These are phyloP conservation scores for Parthenolecanium corni DNA, from an alignment of 2,888 invertebrate species.

Conservation along the genomic window DNA sequence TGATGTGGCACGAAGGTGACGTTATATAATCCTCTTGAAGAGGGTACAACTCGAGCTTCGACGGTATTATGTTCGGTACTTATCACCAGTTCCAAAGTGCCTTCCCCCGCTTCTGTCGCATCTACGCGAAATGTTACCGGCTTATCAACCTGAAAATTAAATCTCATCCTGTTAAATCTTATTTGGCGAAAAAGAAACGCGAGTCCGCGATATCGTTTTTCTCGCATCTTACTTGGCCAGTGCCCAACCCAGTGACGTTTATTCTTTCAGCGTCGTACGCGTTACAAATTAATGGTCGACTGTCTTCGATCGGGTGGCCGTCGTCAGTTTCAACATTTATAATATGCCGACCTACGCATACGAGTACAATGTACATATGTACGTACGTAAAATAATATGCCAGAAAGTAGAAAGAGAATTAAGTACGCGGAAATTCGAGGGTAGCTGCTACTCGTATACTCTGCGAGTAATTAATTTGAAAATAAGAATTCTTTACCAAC, in stretches of 20 bases:
- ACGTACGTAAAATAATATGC: background rate
- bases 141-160: slow-evolving; percentile 58
- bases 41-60: slow-evolving; percentile 77
- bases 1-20: slow-evolving; percentile 86
- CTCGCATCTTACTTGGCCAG: slow-evolving; percentile 53
- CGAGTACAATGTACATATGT: no score
- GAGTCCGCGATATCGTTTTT: no score
- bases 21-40: slow-evolving; percentile 80
- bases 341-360: slow-evolving; percentile 60
- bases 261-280: slow-evolving; percentile 72
- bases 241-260: slow-evolving; percentile 41
- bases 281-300: slow-evolving; percentile 87
- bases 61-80: slow-evolving; percentile 81
- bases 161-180: no score
- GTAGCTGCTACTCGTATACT: no score
- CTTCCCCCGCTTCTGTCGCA: slow-evolving; percentile 88
- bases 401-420: no score
- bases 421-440: no score
- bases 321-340: slow-evolving; percentile 71
- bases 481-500: slow-evolving; percentile 41
- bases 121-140: slow-evolving; percentile 88
- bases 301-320: slow-evolving; percentile 74
- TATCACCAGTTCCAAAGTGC: slow-evolving; percentile 80
- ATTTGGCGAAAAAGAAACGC: no score
- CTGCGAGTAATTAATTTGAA: no score